Evolutionary conservation across 2,797 vertebrate species (phyloP).

Genomic region (Anguilla anguilla): DNA sequence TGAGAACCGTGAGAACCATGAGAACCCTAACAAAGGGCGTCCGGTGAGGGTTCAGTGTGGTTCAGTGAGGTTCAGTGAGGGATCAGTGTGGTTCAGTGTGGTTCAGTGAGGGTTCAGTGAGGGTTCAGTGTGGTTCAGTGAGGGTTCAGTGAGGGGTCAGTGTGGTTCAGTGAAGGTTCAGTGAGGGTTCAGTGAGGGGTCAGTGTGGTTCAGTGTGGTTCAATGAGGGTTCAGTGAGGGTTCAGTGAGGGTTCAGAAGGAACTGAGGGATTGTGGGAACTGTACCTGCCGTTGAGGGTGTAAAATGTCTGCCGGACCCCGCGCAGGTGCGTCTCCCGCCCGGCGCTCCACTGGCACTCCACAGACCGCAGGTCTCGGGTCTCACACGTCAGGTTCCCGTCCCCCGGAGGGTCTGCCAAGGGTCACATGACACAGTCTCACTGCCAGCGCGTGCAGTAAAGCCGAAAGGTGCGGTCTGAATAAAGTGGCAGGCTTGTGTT

Average conservation of each 20-base stretch:
- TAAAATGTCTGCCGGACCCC: neutral
- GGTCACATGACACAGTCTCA: neutral
- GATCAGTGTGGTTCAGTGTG: no score
- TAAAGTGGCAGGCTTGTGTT: neutral
- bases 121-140: no score
- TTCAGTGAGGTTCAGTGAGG: no score
- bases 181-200: neutral
- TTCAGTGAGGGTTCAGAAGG: neutral
- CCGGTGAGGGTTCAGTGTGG: no score
- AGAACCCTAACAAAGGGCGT: neutral
- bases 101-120: no score
- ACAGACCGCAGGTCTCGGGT: conserved; percentile 63
- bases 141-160: no score
- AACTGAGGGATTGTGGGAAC: neutral
- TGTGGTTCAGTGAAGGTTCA: no score
- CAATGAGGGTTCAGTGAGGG: neutral
- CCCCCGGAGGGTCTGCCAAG: conserved; percentile 61
- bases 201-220: no score
- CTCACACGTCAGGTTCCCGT: conserved; percentile 65
- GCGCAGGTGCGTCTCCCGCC: accelerated
- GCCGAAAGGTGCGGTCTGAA: neutral
- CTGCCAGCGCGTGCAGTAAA: neutral
- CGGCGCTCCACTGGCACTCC: conserved; percentile 60
- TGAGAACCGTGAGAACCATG: neutral
- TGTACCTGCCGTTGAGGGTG: conserved; percentile 64